phyloP scores from a whole-genome alignment of 2,113 vertebrate genomes.

The Micromys minutus region DNA sequence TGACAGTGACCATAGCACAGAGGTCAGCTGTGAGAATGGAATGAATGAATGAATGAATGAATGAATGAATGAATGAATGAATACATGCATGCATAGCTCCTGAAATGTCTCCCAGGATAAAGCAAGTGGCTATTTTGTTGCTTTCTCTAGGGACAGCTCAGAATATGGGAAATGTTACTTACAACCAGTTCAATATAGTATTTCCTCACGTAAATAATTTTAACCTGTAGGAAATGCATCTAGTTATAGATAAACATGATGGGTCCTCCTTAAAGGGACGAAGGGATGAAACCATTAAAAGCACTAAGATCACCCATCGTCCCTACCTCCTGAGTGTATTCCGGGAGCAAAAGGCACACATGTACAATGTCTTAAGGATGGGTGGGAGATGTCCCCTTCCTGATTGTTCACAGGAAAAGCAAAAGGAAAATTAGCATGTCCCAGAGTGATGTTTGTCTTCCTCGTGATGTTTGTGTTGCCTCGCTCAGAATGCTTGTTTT shows the following conservation, averaged over 20 bases:
- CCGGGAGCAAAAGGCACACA: neutral
- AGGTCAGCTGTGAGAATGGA: neutral
- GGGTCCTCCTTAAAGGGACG: neutral
- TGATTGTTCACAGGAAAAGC: neutral
- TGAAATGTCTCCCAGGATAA: neutral
- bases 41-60: neutral
- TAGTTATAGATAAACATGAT: neutral
- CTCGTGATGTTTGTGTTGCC: too few species aligned
- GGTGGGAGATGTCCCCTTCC: neutral
- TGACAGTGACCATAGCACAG: neutral
- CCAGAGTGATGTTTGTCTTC: neutral
- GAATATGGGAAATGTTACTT: neutral
- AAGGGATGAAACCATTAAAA: neutral
- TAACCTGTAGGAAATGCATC: slow-evolving; percentile 3
- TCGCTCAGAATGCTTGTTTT: neutral
- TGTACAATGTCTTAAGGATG: neutral
- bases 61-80: neutral
- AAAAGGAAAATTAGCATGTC: neutral
- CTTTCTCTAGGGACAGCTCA: slow-evolving; percentile 15
- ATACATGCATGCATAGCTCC: neutral
- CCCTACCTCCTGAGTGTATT: neutral
- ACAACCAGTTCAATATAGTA: neutral
- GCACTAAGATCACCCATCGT: neutral
- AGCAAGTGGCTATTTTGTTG: neutral
- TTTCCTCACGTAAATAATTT: neutral